Base-by-base conservation (phyloP, 2,888 invertebrate species). In the Prosopocoilus inquinatus region DNA sequence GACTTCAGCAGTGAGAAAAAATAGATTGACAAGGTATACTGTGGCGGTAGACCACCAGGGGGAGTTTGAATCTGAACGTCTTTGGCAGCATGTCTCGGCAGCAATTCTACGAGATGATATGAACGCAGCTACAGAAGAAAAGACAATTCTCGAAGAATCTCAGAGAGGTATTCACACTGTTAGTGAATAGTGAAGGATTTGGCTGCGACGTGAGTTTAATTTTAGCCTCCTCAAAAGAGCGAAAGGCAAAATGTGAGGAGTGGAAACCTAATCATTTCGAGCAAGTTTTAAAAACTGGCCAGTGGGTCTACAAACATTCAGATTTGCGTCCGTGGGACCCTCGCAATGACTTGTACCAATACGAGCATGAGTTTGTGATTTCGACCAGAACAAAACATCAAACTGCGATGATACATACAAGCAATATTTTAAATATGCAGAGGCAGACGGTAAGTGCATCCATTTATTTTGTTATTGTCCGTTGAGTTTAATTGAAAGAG, bases 291-390 rank as follows among this genome's bases (percentile, higher is more conserved):
- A 74, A 77, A 56, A 70, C 72, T 9, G 76, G 76, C 2, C 73
- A 74, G 53, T 92, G 90, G 89, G 79, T 87, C 12, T 92, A 92
- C 72, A 87, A 87, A 64, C 83, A 88, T 71, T 86, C 89, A 2
- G 92, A 92, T 76, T 80, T 88, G 53, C 80, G 95, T 39, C 93
- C 95, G 0, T 96, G 96, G 96, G 91, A 94, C 78, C 82, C 86
- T 0, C 81, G 88, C 52, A 92, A 93, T 61, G 96, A 96, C 74
- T 75, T 92, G 16, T 80, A 90, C 60, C 96, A 96, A 71, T 95
- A 88, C 73, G 96, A 96, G 73, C 83, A 85, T 4, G 85, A 91
- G 50, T 95, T 88, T 73, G 80, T 88, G 47, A 87, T 96, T 36
- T 81, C 86, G 53, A 91, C 93, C 1, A 86, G 89, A 73, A 89